Conservation (phyloP, 2,113 vertebrate species). For the Taurulus bubalis region DNA sequence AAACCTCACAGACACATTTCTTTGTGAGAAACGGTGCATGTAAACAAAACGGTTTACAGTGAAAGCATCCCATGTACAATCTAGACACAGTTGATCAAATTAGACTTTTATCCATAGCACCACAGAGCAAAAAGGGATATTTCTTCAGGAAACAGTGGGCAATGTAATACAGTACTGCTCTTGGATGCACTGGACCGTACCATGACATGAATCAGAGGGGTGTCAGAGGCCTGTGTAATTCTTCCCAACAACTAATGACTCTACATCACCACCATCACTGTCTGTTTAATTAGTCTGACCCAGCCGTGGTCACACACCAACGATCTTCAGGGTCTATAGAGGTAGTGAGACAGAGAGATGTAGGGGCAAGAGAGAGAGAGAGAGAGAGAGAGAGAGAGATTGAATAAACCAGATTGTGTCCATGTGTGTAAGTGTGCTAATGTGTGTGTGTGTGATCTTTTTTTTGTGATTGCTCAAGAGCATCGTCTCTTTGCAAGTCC, state of each 20-base stretch:
- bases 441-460: not conserved
- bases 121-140: not conserved
- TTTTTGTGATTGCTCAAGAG: conserved; percentile 1
- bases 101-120: not conserved
- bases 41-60: not conserved
- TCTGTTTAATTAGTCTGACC: conserved; percentile 71
- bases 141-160: conserved; percentile 18
- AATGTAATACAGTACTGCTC: conserved; percentile 31
- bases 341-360: not conserved
- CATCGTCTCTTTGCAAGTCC: conserved; percentile 11
- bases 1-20: too few relatives aligned
- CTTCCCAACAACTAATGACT: conserved; percentile 68
- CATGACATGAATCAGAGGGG: conserved; percentile 44
- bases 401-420: conserved; percentile 1
- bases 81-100: not conserved
- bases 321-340: conserved; percentile 43
- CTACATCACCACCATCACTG: conserved; percentile 68
- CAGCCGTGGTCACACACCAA: conserved; percentile 57
- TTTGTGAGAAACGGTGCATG: not conserved
- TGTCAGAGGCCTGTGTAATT: conserved; percentile 61
- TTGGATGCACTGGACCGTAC: conserved; percentile 38
- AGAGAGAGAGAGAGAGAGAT: not conserved
- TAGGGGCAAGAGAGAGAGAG: not conserved
- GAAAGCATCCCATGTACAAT: not conserved
- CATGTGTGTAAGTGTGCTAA: not conserved